phyloP scores from a whole-genome alignment of 2,888 invertebrate genomes.

The Tipula confusa region DNA sequence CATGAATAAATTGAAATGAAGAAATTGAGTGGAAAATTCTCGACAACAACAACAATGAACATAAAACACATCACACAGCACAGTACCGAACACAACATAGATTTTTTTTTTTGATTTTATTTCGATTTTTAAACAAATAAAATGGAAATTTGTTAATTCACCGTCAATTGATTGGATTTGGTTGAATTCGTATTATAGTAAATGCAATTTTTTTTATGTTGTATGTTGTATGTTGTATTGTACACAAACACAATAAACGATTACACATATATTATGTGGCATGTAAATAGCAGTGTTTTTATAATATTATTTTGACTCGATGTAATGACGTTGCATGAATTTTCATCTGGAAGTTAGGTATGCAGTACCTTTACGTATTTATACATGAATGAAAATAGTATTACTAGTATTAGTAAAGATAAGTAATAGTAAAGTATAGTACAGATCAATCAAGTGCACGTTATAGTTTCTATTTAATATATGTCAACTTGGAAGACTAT shows the following conservation, averaged over 20 bases:
- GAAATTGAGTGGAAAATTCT: conserved; percentile 5
- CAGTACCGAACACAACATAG: background rate
- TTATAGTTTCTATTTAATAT: no score
- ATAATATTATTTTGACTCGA: background rate
- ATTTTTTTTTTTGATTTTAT: background rate
- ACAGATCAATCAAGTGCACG: no score
- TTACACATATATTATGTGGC: background rate
- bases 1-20: conserved; percentile 25
- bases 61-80: no score
- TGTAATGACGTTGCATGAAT: background rate
- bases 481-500: no score
- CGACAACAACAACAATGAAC: background rate
- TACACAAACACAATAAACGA: background rate
- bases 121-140: background rate
- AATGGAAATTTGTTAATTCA: background rate
- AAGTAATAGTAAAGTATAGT: no score
- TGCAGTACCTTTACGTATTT: no score
- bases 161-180: conserved; percentile 20
- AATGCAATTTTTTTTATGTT: background rate
- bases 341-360: no score
- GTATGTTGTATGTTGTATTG: background rate
- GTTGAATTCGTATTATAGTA: background rate
- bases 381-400: no score
- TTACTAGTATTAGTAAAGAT: no score
- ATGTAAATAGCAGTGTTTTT: no score